These are phyloP conservation scores for Perognathus longimembris DNA, from an alignment of 2,113 vertebrate species.

Conservation along the genomic window DNA sequence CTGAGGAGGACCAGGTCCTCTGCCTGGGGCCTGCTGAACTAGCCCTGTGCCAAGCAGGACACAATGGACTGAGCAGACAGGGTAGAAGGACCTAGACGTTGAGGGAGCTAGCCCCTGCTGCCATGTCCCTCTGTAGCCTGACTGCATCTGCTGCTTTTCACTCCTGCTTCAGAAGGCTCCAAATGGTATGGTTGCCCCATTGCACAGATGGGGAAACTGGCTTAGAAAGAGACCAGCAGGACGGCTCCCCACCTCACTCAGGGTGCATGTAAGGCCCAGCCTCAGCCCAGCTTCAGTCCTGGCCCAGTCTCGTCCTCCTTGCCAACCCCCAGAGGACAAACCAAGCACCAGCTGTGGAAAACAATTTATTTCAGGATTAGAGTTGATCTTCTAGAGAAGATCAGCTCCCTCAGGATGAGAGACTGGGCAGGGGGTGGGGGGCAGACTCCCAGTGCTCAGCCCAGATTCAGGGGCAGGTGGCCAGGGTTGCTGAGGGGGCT, in stretches of 20 bases:
- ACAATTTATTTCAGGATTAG: constrained; percentile 66
- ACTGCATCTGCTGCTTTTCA: neutral
- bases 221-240: neutral
- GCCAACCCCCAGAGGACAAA: neutral
- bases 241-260: neutral
- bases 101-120: neutral
- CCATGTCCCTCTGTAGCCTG: neutral
- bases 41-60: constrained; percentile 44
- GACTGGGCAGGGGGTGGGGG: too few species aligned
- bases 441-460: neutral
- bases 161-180: constrained; percentile 7
- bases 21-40: constrained; percentile 55
- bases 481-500: neutral
- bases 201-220: constrained; percentile 43
- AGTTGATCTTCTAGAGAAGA: constrained; percentile 51
- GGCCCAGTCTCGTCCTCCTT: neutral
- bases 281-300: neutral
- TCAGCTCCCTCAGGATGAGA: constrained; percentile 45
- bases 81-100: neutral
- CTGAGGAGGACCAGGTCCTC: neutral
- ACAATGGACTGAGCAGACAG: neutral
- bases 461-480: neutral
- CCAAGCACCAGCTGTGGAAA: neutral
- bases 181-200: neutral
- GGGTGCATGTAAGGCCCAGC: neutral